phyloP scores from a whole-genome alignment of 2,797 vertebrate genomes.

The Muraenolepis orangiensis region DNA sequence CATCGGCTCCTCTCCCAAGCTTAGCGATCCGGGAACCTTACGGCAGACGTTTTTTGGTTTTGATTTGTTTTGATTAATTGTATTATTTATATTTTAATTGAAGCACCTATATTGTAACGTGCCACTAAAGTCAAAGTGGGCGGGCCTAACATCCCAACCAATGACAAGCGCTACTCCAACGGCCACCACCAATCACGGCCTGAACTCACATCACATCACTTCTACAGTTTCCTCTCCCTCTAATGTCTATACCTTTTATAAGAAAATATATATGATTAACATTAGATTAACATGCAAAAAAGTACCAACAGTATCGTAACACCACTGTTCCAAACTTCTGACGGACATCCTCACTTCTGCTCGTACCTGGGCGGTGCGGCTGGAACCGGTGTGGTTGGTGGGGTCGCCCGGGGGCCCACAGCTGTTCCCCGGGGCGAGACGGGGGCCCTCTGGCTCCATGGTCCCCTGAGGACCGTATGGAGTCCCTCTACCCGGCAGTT shows the following conservation, averaged over 20 bases:
- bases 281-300: background rate
- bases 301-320: no score
- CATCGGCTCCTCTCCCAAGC: conserved; percentile 51
- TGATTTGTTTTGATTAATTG: background rate
- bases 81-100: background rate
- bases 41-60: background rate
- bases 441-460: conserved; percentile 69
- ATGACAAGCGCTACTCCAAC: background rate
- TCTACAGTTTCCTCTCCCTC: background rate
- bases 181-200: background rate
- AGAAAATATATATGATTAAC: background rate
- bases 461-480: conserved; percentile 65
- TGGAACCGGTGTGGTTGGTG: conserved; percentile 28
- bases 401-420: conserved; percentile 55
- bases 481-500: conserved; percentile 53
- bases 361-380: conserved; percentile 64
- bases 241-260: background rate
- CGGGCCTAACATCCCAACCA: background rate
- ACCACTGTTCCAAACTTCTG: background rate
- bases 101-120: background rate
- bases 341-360: background rate
- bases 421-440: conserved; percentile 65
- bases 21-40: conserved; percentile 38
- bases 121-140: background rate
- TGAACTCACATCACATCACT: background rate